Evolutionary conservation across 2,888 invertebrate genomes (phyloP).

Genomic region (Parapristionchus giblindavisi): DNA sequence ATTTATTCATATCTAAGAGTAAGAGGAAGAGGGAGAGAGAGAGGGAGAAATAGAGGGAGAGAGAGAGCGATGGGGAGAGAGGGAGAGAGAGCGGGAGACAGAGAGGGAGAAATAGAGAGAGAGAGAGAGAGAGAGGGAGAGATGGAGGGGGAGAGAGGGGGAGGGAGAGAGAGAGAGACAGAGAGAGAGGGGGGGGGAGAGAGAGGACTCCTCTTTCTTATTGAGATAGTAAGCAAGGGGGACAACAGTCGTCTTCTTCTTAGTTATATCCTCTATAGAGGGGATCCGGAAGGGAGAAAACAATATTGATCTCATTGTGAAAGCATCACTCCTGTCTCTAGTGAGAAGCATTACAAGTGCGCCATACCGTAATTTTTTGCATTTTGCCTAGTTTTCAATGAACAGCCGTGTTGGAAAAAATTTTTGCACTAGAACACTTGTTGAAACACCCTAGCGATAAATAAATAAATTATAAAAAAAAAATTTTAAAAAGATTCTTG

Average conservation of each 20-base stretch:
- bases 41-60: background rate
- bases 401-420: too few species aligned
- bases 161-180: background rate
- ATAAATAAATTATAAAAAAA: too few species aligned
- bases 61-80: background rate
- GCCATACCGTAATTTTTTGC: background rate
- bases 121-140: background rate
- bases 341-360: background rate
- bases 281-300: too few species aligned
- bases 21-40: background rate
- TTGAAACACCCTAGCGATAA: too few species aligned
- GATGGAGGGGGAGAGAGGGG: background rate
- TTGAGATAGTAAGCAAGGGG: background rate
- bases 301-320: too few species aligned
- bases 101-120: background rate
- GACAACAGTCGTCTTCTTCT: too few species aligned
- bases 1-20: background rate
- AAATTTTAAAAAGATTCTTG: too few species aligned
- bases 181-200: constrained; percentile 1
- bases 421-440: too few species aligned
- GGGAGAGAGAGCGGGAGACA: background rate
- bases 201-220: background rate
- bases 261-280: too few species aligned
- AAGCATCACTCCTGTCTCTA: too few species aligned
- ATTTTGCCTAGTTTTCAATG: too few species aligned